Conservation (phyloP, 2,797 vertebrate genomes). For the Serranus cabrilla region DNA sequence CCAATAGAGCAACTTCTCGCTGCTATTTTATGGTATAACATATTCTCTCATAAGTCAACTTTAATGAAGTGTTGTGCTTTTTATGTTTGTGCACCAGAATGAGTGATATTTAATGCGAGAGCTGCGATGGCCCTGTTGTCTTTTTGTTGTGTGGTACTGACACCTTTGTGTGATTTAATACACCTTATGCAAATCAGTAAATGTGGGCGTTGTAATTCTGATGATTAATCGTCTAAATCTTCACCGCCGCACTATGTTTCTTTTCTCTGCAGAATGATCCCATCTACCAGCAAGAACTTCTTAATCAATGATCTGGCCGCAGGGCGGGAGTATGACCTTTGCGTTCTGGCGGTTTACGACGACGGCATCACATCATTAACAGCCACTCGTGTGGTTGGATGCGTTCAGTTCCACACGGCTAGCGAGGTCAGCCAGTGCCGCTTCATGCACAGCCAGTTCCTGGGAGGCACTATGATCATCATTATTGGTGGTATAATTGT, state of each 20-base stretch:
- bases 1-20: slow-evolving; percentile 43
- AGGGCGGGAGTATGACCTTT: slow-evolving; percentile 92
- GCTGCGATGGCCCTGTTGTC: slow-evolving; percentile 25
- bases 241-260: slow-evolving; percentile 44
- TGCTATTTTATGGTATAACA: slow-evolving; percentile 37
- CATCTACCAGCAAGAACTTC: slow-evolving; percentile 92
- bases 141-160: slow-evolving; percentile 43
- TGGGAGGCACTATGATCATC: slow-evolving; percentile 92
- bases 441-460: slow-evolving; percentile 91
- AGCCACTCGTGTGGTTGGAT: slow-evolving; percentile 91
- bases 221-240: slow-evolving; percentile 55
- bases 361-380: slow-evolving; percentile 92
- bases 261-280: slow-evolving; percentile 90
- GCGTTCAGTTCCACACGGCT: slow-evolving; percentile 92
- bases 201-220: slow-evolving; percentile 47
- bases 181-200: slow-evolving; percentile 58
- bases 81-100: slow-evolving; percentile 36
- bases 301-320: slow-evolving; percentile 93
- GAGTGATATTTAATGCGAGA: slow-evolving; percentile 46
- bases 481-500: slow-evolving; percentile 92
- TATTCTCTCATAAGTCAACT: slow-evolving; percentile 50
- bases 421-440: slow-evolving; percentile 89
- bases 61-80: slow-evolving; percentile 48
- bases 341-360: slow-evolving; percentile 92
- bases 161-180: slow-evolving; percentile 63